Evolutionary conservation across 2,113 vertebrate genomes (phyloP).

Genomic region (Raja brachyura): DNA sequence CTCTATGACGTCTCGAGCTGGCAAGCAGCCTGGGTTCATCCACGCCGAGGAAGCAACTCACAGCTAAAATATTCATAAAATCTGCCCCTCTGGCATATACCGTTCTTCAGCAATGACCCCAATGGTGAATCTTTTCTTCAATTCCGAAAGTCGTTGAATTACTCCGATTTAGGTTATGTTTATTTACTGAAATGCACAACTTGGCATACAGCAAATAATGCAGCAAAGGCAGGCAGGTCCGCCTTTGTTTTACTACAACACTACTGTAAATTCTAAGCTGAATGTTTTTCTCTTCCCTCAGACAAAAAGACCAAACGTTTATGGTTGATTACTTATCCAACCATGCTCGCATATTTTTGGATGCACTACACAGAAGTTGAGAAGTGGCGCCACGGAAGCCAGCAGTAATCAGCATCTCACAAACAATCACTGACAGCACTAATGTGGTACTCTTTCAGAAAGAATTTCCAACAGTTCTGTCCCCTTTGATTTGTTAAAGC

Average conservation of each 20-base stretch:
- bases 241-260: conserved; percentile 13
- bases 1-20: no score
- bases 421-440: conserved; percentile 43
- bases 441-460: not conserved
- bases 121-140: not conserved
- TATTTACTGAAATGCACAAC: conserved; percentile 35
- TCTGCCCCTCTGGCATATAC: not conserved
- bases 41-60: no score
- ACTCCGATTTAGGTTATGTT: not conserved
- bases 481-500: not conserved
- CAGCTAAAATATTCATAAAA: no score
- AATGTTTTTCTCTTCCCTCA: conserved; percentile 30
- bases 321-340: conserved; percentile 55
- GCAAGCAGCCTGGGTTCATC: no score
- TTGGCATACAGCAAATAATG: conserved; percentile 7
- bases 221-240: not conserved
- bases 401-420: conserved; percentile 52
- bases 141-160: not conserved
- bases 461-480: not conserved
- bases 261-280: not conserved
- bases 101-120: not conserved
- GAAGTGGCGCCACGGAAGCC: conserved; percentile 57
- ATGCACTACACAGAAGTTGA: conserved; percentile 54
- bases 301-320: conserved; percentile 42
- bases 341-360: conserved; percentile 58